Evolutionary conservation across 1,140 invertebrate species (phyloP).

Genomic region (Pogonus chalceus): DNA sequence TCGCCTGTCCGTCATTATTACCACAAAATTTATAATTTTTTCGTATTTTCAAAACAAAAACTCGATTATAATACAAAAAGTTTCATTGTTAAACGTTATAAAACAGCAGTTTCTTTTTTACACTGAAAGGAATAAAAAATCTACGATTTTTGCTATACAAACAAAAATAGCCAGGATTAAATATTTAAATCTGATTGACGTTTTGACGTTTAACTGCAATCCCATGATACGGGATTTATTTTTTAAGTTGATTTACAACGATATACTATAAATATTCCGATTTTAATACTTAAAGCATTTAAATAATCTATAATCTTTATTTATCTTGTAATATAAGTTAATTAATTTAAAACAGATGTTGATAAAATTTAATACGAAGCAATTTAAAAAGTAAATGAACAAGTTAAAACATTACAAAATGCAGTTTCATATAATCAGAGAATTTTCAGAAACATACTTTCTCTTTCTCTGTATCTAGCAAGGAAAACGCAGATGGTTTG

Average conservation of each 20-base stretch:
- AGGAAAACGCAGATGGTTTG: background rate
- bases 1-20: background rate
- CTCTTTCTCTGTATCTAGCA: too few species aligned
- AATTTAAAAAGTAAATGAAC: too few species aligned
- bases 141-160: background rate
- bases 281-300: too few species aligned
- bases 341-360: too few species aligned
- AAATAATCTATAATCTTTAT: too few species aligned
- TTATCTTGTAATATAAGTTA: too few species aligned
- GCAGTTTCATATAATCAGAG: slow-evolving; percentile 27
- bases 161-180: background rate
- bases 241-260: too few species aligned
- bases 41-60: background rate
- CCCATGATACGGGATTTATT: too few species aligned
- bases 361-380: too few species aligned
- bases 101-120: background rate
- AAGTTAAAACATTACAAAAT: too few species aligned
- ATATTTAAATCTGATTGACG: background rate
- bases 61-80: background rate
- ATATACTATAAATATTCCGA: too few species aligned
- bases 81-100: background rate
- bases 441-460: slow-evolving; percentile 53
- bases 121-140: background rate
- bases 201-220: background rate
- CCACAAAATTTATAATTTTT: background rate